Base-by-base conservation (phyloP, 2,113 vertebrate genomes). In the Pyxicephalus adspersus region DNA sequence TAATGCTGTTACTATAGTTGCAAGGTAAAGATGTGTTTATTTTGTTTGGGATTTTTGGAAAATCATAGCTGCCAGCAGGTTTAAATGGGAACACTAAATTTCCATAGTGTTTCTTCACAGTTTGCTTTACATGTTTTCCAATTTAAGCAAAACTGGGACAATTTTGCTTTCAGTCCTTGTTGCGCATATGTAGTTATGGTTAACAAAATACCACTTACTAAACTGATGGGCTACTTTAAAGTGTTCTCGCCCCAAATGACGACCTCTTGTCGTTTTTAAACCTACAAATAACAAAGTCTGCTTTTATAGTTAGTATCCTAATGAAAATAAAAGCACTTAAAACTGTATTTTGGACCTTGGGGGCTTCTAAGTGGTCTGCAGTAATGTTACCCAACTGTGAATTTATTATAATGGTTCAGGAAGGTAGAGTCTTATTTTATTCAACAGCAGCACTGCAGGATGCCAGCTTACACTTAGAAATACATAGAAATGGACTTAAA, bases 351-450 rank as follows among this genome's bases (percentile, higher is more conserved):
- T 25, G 54, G 57, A 25, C 66, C 67, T 68, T 18, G 25, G 67
- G 70, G 68, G 58, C 57, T 74, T 65, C 60, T 81, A 73, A 73
- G 79, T 81, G 31, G 57, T 38, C 68, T 64, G 67, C 45, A 38
- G 68, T 64, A 74, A 55, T 57, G 60, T 65, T 81, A 74, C 60
- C 68, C 79, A 74, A 72, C 79, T 81, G 78, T 72, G 60, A 73
- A 65, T 73, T 73, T 81, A 72, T 73, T 73, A 50, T 70, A 80
- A 81, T 70, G 76, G 31, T 29, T 70, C 26, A 83, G 17, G 73
- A 78, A 81, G 82, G 60, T 65, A 73, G 54, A 76, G 29, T 4
- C 13, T 80, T 73, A 81, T 77, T 84, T 86, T 81, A 77, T 82
- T 87, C 81, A 54, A 60, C 38, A 65, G 66, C 75, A 83, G 67